A percentile compares a stretch with the other conserved stretches of the same genome.
phyloP scores from a whole-genome alignment of 1,140 invertebrate species.

The Cryptotermes secundus region DNA sequence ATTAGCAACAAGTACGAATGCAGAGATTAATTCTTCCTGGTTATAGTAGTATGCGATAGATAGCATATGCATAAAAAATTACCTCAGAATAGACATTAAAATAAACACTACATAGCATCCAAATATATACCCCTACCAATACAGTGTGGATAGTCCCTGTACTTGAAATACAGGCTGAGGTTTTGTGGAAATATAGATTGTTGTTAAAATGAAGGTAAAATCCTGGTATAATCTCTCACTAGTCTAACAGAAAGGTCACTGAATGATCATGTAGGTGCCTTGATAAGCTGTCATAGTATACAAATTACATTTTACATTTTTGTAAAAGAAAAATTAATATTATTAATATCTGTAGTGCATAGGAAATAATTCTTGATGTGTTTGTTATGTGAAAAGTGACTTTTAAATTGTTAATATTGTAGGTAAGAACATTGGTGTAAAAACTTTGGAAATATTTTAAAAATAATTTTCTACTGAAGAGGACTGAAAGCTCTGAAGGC shows the following conservation, averaged over 20 bases:
- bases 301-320: neutral
- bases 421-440: neutral
- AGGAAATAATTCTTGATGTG: neutral
- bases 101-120: too few relatives aligned
- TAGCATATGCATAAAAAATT: too few relatives aligned
- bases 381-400: neutral
- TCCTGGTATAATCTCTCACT: neutral
- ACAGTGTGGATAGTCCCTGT: too few relatives aligned
- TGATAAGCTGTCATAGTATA: constrained; percentile 1
- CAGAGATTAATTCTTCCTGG: too few relatives aligned
- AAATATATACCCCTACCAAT: too few relatives aligned
- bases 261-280: constrained; percentile 12
- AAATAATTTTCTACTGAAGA: neutral
- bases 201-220: neutral
- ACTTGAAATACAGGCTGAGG: too few relatives aligned
- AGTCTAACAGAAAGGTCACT: constrained; percentile 15
- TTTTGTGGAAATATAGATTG: neutral
- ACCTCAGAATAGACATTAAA: too few relatives aligned
- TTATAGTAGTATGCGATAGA: too few relatives aligned
- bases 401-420: constrained; percentile 1
- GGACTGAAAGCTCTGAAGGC: neutral
- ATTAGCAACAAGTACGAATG: too few relatives aligned
- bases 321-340: constrained; percentile 11
- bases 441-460: neutral
- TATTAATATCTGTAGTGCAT: neutral